Conservation (phyloP, 2,113 vertebrate genomes). For the Piliocolobus tephrosceles region DNA sequence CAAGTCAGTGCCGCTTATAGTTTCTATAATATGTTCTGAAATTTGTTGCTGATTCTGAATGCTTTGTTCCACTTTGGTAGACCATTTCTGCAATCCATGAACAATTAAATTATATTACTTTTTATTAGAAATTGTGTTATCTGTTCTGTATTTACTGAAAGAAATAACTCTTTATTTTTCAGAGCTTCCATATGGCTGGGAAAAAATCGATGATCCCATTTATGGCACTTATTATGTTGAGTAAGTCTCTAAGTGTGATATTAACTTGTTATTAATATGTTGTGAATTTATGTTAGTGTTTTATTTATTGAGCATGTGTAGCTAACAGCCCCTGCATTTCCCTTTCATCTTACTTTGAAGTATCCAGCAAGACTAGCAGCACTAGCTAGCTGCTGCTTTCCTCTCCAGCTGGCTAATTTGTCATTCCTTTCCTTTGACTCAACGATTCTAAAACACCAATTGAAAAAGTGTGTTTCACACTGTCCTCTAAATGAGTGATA, state of each 20-base stretch:
- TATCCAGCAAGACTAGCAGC: conserved; percentile 57
- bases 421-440: conserved; percentile 42
- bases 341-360: conserved; percentile 54
- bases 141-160: conserved; percentile 80
- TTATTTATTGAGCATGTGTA: conserved; percentile 58
- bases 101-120: conserved; percentile 64
- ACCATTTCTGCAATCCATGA: conserved; percentile 42
- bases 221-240: conserved; percentile 99
- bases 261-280: conserved; percentile 82
- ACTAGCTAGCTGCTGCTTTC: background rate
- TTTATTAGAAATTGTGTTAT: conserved; percentile 72
- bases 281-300: conserved; percentile 64
- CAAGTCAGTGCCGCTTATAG: conserved; percentile 51
- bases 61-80: conserved; percentile 54
- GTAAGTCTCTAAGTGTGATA: conserved; percentile 91
- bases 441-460: conserved; percentile 43
- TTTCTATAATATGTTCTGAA: conserved; percentile 46
- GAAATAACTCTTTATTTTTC: conserved; percentile 86
- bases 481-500: conserved; percentile 60
- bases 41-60: conserved; percentile 66
- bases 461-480: conserved; percentile 62
- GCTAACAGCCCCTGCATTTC: conserved; percentile 37
- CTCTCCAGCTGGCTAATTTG: conserved; percentile 62
- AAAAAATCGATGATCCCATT: conserved; percentile 99
- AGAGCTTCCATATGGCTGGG: conserved; percentile 99